Evolutionary conservation across 2,888 invertebrate species (phyloP), one percentile per base, ranked within the genome.

Genomic region (Exocentrus adspersus): DNA sequence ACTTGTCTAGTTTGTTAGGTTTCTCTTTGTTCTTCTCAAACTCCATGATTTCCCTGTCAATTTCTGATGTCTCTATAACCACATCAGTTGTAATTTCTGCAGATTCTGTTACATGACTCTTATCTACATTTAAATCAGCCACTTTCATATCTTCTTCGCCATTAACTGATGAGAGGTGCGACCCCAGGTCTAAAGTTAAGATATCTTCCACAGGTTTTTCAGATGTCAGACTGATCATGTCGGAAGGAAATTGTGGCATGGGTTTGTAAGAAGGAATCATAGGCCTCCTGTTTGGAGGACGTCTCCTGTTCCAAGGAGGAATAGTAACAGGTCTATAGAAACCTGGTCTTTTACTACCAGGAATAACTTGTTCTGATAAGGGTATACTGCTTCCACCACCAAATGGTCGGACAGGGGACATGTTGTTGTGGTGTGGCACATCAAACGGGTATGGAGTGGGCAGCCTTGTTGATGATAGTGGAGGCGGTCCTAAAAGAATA

Each of bases 371-470:
- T 72, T 93, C 92, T 1, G 92, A 91, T 64, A 70, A 82, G 67
- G 91, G 91, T 62, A 88, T 80, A 69, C 85, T 65, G 19, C 41
- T 68, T 9, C 67, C 69, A 9, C 65, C 66, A 0, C 56, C 59
- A 14, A 65, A 89, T 0, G 90, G 90, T 50, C 88, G 83, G 2
- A 86, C 78, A 0, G 88, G 86, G 6, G 82, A 82, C 43, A 84
- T 82, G 58, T 84, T 82, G 59, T 84, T 84, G 64, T 87, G 87
- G 16, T 90, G 89, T 4, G 91, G 89, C 52, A 89, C 84, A 76
- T 92, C 92, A 71, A 93, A 94, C 0, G 93, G 92, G 79, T 92
- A 93, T 0, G 92, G 92, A 0, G 90, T 89, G 0, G 86, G 86
- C 1, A 85, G 83, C 72, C 87, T 86, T 2, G 86, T 86, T 0